Evolutionary conservation across 2,113 vertebrate genomes (phyloP).

Genomic region (Tragelaphus scriptus): DNA sequence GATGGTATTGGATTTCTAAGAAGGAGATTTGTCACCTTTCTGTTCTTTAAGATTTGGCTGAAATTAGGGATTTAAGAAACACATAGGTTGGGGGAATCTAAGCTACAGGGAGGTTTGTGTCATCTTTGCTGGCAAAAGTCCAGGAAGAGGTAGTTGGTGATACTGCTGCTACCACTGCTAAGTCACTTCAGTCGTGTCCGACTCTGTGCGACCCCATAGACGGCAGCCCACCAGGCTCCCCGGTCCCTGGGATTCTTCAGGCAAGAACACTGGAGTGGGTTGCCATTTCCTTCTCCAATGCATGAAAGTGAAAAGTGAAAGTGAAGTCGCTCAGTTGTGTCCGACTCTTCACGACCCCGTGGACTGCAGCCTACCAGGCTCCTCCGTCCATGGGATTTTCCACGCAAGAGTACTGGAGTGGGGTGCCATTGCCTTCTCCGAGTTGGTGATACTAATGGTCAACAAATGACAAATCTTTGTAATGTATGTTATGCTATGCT

Average conservation of each 20-base stretch:
- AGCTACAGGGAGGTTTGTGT: neutral
- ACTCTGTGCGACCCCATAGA: accelerated
- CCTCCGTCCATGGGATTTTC: too few relatives aligned
- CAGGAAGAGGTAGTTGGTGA: neutral
- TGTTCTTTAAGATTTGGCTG: neutral
- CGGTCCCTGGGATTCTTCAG: too few relatives aligned
- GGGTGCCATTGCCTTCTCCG: too few relatives aligned
- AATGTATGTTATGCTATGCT: too few relatives aligned
- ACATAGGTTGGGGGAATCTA: neutral
- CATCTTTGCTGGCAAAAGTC: neutral
- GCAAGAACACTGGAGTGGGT: too few relatives aligned
- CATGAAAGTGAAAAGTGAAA: too few relatives aligned
- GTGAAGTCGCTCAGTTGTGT: too few relatives aligned
- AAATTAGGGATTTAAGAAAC: neutral
- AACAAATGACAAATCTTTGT: neutral
- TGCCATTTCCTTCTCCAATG: too few relatives aligned
- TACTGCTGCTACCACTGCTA: neutral
- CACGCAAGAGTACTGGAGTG: too few relatives aligned
- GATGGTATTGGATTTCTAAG: neutral
- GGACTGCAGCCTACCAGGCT: too few relatives aligned
- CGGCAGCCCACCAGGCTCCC: accelerated
- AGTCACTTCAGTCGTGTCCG: accelerated
- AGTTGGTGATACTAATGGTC: neutral
- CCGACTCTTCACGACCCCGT: accelerated
- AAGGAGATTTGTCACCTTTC: neutral